A percentile compares a stretch with the other conserved stretches of the same genome.
These are phyloP conservation scores for Sprattus sprattus DNA, from an alignment of 2,113 vertebrate genomes.

Conservation along the genomic window DNA sequence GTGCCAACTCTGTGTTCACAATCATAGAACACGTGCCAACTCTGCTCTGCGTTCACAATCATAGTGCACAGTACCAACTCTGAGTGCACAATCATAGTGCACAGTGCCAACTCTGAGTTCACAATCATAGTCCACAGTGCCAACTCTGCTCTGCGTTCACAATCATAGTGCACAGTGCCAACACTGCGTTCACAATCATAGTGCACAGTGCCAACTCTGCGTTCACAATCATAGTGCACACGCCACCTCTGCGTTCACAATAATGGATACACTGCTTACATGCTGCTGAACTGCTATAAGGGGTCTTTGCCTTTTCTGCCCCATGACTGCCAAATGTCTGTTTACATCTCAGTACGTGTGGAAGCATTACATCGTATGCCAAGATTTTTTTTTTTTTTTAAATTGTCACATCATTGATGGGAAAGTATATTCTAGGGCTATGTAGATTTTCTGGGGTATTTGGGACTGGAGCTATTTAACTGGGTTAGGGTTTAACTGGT, in stretches of 20 bases:
- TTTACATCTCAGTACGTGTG: not conserved
- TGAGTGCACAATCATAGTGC: not conserved
- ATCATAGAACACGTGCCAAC: too few species aligned
- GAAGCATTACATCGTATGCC: not conserved
- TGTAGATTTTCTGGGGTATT: not conserved
- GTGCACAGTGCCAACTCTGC: not conserved
- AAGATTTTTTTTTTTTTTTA: too few species aligned
- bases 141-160: not conserved
- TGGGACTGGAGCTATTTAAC: too few species aligned
- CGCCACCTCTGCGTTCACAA: too few species aligned
- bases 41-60: not conserved
- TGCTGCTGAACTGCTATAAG: not conserved
- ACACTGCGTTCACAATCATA: not conserved
- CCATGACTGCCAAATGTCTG: not conserved
- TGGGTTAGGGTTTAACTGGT: too few species aligned
- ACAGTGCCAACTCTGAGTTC: too few species aligned
- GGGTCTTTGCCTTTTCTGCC: not conserved
- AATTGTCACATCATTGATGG: not conserved
- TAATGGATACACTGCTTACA: not conserved
- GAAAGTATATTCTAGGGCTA: not conserved
- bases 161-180: not conserved
- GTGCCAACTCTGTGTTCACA: too few species aligned
- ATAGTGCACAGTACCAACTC: not conserved
- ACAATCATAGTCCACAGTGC: too few species aligned
- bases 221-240: too few species aligned